Conservation (phyloP, 2,797 vertebrate genomes). For the Chaetodon trifasciatus region DNA sequence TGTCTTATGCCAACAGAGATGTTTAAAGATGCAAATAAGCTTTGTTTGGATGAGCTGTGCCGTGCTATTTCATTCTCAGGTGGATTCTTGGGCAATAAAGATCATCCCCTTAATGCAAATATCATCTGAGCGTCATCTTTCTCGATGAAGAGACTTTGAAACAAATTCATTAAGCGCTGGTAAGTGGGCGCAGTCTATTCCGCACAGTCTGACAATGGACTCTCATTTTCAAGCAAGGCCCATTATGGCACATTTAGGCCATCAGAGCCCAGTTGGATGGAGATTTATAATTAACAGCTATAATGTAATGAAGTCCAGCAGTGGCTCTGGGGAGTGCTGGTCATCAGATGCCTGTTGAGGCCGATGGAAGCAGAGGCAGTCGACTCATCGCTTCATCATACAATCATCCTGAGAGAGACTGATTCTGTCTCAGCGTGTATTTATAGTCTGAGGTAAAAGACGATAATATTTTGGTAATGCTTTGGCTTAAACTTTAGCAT, state of each 20-base stretch:
- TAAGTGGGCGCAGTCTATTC: slow-evolving; percentile 43
- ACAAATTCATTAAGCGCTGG: slow-evolving; percentile 54
- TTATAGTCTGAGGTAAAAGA: neutral
- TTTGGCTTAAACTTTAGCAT: neutral
- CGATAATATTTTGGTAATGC: neutral
- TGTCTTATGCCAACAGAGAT: slow-evolving; percentile 90
- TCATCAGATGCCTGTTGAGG: slow-evolving; percentile 67
- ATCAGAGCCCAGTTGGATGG: slow-evolving; percentile 69
- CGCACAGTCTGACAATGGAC: slow-evolving; percentile 54
- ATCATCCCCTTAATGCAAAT: slow-evolving; percentile 94
- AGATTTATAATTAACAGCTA: slow-evolving; percentile 78
- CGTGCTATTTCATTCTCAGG: slow-evolving; percentile 96
- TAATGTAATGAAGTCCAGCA: slow-evolving; percentile 75
- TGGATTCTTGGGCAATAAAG: slow-evolving; percentile 99
- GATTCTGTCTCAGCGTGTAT: neutral
- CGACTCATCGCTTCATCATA: slow-evolving; percentile 56
- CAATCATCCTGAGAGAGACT: neutral
- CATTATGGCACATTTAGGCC: slow-evolving; percentile 69
- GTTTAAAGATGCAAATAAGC: slow-evolving; percentile 95
- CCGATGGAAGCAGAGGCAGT: slow-evolving; percentile 50
- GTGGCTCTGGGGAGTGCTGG: slow-evolving; percentile 65
- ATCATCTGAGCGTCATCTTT: slow-evolving; percentile 73
- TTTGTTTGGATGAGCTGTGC: slow-evolving; percentile 92
- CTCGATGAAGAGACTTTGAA: slow-evolving; percentile 36
- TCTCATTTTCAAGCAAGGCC: slow-evolving; percentile 58